Evolutionary conservation across 2,888 invertebrate genomes (phyloP), one percentile per base, ranked within the genome.

Genomic region (Chorisops tibialis): DNA sequence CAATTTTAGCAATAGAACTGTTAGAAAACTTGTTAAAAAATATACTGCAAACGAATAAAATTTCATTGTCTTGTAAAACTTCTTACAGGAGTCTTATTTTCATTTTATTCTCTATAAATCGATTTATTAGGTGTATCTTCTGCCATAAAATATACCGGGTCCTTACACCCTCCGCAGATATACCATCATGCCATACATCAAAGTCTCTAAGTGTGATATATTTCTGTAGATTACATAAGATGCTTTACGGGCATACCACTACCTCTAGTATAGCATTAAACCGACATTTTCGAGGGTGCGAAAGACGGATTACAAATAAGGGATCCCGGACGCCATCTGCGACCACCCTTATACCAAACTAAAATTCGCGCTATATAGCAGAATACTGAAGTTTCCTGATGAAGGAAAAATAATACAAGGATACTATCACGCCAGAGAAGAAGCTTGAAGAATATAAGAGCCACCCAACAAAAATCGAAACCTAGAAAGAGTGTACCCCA

Each of bases 121-220:
- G 12, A 47, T 19, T 18, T 16, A 41, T 41, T 41, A 41, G 41
- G 41, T 41, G 41, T 41, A 16, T 41, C 41, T 41, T 41, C 16
- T 3, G 6, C n/a, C 41, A 14, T 41, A 41, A 41, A 41, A 41
- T 41, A n/a, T 41, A 41, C 16, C 6, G 14, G 6, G 41, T 3
- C 41, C 16, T 11, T 41, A 41, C 16, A 41, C 16, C n/a, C 5
- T 14, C 16, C 6, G 9, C 9, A 30, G 30, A 30, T 30, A 30
- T 30, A 30, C 30, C 30, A 9, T 9, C 5, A 9, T 30, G 56
- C 30, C 43, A 45, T 56, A 56, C 71, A 67, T 67, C 66, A 64
- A 30, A 63, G 63, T 62, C 71, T 72, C 71, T 78, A 78, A 78
- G 77, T 78, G 77, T 77, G 78, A 77, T 77, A 77, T 76, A 78